These are phyloP conservation scores for Apostichopus leukothele DNA, from an alignment of 53 echinoderm and acorn worm species.

Conservation along the genomic window DNA sequence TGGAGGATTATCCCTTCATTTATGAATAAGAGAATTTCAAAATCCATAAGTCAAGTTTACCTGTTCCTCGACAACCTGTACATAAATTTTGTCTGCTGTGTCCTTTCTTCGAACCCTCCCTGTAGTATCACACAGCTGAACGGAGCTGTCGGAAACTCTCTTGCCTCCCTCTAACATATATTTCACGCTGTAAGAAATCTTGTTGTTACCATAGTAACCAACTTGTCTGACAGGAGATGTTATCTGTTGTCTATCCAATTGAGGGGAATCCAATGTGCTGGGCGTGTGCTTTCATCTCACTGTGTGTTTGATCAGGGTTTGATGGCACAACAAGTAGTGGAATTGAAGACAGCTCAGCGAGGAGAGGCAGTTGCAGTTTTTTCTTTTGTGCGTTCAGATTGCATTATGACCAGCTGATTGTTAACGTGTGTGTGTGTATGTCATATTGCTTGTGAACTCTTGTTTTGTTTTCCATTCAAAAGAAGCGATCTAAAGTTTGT, in stretches of 20 bases:
- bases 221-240: conserved; percentile 33
- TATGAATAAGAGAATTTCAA: too few relatives aligned
- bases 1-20: too few relatives aligned
- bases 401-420: conserved; percentile 20
- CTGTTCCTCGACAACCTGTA: too few relatives aligned
- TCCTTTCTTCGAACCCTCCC: background rate
- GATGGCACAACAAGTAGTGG: conserved; percentile 14
- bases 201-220: conserved; percentile 26
- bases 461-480: background rate
- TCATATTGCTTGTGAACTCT: background rate
- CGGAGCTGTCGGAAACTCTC: too few relatives aligned
- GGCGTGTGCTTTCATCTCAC: conserved; percentile 34
- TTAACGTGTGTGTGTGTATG: conserved; percentile 2
- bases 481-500: background rate
- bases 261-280: conserved; percentile 11
- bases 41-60: too few relatives aligned
- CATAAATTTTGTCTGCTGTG: too few relatives aligned
- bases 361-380: background rate
- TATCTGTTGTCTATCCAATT: conserved; percentile 21
- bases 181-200: conserved; percentile 21
- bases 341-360: background rate
- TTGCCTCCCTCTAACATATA: background rate
- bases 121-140: too few relatives aligned
- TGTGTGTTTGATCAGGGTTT: background rate
- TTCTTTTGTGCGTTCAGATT: background rate